Evolutionary conservation across 2,113 vertebrate species (phyloP).

Genomic region (Eupsittula cactorum): DNA sequence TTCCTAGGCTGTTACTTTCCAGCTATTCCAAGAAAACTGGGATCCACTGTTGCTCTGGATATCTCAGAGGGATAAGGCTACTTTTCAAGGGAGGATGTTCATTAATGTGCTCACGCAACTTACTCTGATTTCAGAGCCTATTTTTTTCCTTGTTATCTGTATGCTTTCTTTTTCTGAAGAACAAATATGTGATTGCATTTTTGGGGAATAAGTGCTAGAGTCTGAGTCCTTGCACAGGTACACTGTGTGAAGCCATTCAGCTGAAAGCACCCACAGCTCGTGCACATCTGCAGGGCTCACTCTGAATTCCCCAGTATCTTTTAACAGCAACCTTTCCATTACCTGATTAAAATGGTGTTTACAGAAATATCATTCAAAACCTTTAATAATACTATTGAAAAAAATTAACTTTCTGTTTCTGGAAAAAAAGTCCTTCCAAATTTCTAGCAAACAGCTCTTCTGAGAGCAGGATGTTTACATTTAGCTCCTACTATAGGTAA

Average conservation of each 20-base stretch:
- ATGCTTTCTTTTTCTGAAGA: background rate
- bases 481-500: background rate
- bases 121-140: background rate
- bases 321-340: background rate
- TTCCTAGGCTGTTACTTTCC: background rate
- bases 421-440: background rate
- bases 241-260: background rate
- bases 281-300: background rate
- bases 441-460: background rate
- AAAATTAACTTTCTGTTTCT: background rate
- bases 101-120: background rate
- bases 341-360: background rate
- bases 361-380: background rate
- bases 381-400: background rate
- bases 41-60: background rate
- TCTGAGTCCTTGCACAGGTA: background rate
- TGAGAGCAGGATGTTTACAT: background rate
- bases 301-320: background rate
- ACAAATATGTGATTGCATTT: background rate
- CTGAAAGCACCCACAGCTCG: background rate
- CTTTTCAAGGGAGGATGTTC: background rate
- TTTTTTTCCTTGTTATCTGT: background rate
- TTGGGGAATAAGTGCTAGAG: background rate
- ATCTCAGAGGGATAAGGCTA: background rate
- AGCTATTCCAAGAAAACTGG: background rate